phyloP scores from a whole-genome alignment of 2,113 vertebrate genomes.

The Gallinago paraguaiae region DNA sequence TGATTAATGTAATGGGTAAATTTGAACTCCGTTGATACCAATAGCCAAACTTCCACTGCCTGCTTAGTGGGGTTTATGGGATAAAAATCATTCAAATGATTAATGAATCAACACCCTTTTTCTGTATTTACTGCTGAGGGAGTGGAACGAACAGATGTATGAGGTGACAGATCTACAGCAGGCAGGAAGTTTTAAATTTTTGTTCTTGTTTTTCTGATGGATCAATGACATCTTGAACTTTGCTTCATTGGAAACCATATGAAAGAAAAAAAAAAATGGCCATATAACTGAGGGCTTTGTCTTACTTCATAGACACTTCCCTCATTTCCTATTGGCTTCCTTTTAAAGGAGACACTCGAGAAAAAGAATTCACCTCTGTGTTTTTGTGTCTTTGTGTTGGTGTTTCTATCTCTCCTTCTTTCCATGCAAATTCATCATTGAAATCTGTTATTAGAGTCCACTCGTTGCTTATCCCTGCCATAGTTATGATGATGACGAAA shows the following conservation, averaged over 20 bases:
- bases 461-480: constrained; percentile 47
- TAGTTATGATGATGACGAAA: constrained; percentile 33
- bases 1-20: neutral
- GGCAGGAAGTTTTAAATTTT: neutral
- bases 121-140: neutral
- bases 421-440: constrained; percentile 64
- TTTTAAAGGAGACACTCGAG: constrained; percentile 52
- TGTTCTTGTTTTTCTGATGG: constrained; percentile 13
- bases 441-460: constrained; percentile 65
- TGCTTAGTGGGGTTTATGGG: neutral
- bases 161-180: neutral
- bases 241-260: neutral
- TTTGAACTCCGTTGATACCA: neutral
- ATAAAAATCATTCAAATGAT: neutral
- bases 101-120: neutral
- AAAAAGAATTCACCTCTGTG: constrained; percentile 66
- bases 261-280: neutral
- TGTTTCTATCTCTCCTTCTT: constrained; percentile 59
- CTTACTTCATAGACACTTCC: neutral
- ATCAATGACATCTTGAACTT: constrained; percentile 42
- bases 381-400: constrained; percentile 66
- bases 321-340: neutral
- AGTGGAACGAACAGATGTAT: neutral
- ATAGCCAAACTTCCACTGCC: neutral
- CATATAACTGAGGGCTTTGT: neutral